Percentiles rank a stretch among this genome's conserved stretches.
phyloP scores from a whole-genome alignment of 1,140 invertebrate genomes.

The Coelopa frigida region DNA sequence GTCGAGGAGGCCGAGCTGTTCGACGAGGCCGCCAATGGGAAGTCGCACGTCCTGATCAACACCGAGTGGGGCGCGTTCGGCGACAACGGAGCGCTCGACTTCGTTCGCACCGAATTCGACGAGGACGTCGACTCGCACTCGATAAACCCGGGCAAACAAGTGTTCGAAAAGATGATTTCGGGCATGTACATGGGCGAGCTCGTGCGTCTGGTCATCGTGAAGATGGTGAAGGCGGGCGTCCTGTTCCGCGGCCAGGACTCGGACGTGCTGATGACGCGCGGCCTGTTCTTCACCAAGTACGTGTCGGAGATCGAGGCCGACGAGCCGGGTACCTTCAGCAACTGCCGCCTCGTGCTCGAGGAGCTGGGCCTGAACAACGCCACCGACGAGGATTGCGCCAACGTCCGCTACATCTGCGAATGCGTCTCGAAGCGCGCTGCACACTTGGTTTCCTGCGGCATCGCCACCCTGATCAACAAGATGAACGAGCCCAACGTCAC shows the following conservation, averaged over 20 bases:
- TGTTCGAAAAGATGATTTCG: slow-evolving; percentile 92
- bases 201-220: slow-evolving; percentile 68
- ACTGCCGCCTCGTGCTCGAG: slow-evolving; percentile 81
- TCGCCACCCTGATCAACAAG: slow-evolving; percentile 74
- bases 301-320: slow-evolving; percentile 97
- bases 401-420: slow-evolving; percentile 87
- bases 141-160: slow-evolving; percentile 74
- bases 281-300: slow-evolving; percentile 93
- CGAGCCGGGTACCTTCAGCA: slow-evolving; percentile 69
- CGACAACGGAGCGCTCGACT: slow-evolving; percentile 80
- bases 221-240: slow-evolving; percentile 68
- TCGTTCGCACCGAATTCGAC: slow-evolving; percentile 85
- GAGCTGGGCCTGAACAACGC: slow-evolving; percentile 68
- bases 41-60: slow-evolving; percentile 76
- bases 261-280: slow-evolving; percentile 64
- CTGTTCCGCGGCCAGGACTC: slow-evolving; percentile 75
- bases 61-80: slow-evolving; percentile 98
- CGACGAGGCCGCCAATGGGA: slow-evolving; percentile 50
- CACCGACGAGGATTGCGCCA: slow-evolving; percentile 81
- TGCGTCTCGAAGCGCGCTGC: slow-evolving; percentile 89
- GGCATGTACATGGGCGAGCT: slow-evolving; percentile 93
- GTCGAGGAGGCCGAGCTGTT: slow-evolving; percentile 65
- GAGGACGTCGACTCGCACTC: slow-evolving; percentile 77
- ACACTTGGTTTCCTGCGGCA: slow-evolving; percentile 84
- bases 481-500: slow-evolving; percentile 87